Base-by-base conservation (phyloP, 1,140 invertebrate species). In the Apis mellifera region DNA sequence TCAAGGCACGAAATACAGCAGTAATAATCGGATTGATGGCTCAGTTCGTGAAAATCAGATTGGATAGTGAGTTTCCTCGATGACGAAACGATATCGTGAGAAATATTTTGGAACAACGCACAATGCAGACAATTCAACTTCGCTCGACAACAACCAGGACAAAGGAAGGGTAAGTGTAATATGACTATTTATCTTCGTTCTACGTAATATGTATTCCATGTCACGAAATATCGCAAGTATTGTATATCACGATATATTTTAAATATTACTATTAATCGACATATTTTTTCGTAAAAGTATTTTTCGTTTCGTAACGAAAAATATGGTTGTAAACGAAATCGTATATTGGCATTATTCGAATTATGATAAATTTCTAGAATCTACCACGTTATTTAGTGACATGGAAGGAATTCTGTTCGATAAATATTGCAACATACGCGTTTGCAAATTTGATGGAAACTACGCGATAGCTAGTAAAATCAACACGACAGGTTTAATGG, bases 321-420 rank as follows among this genome's bases (percentile, higher is more conserved):
- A 75, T n/a, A n/a, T 75, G 12, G n/a, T 8, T 15, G 17, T 21
- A 52, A 76, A 64, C 50, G 13, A 76, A 52, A 32, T 32, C 21
- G 19, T 72, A 23, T 60, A 68, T 73, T n/a, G 26, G 55, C 32
- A 65, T 60, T 73, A 15, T 68, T 84, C 69, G 57, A 48, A 69
- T 62, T 13, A 26, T 23, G 32, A 75, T 64, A 79, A 84, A 78
- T 84, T 66, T n/a, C n/a, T 42, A 13, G 57, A 21, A n/a, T 62
- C 23, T 70, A 73, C 66, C 72, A 21, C 26, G 57, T 52, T 76
- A 59, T 62, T 62, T 50, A 17, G 42, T 50, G 50, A 26, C 48
- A 17, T 48, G 17, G 48, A 68, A 72, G n/a, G 9, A 71, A 50
- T 19, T 42, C 26, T 23, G 23, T 48, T 75, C 55, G 23, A 84